These are phyloP conservation scores for Nannoperca australis DNA, from an alignment of 2,797 vertebrate species.

Conservation along the genomic window DNA sequence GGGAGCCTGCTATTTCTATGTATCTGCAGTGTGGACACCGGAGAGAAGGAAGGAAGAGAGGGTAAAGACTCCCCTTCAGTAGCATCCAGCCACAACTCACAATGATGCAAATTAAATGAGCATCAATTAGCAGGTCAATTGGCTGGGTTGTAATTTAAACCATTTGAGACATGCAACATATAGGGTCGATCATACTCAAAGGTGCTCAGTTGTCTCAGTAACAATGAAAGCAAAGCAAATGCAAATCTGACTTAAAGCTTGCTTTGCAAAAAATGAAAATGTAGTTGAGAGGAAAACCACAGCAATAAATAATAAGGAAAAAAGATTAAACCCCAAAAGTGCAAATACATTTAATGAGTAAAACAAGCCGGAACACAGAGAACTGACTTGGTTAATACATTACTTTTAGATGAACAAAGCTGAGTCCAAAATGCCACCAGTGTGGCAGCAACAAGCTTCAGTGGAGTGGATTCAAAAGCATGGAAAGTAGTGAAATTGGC, in stretches of 20 bases:
- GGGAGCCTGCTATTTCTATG: constrained; percentile 26
- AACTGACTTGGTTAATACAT: background rate
- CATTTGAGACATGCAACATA: background rate
- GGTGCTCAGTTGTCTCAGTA: constrained; percentile 3
- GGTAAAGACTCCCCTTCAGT: constrained; percentile 15
- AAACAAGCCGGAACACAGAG: constrained; percentile 1
- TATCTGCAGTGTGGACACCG: constrained; percentile 20
- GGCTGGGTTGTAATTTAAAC: constrained; percentile 22
- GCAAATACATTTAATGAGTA: constrained; percentile 11
- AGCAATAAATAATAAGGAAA: constrained; percentile 5
- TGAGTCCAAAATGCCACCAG: constrained; percentile 9
- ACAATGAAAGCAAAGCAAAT: background rate
- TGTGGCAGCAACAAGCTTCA: constrained; percentile 18
- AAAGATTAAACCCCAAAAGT: constrained; percentile 13
- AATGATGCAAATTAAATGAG: constrained; percentile 44
- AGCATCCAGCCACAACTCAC: constrained; percentile 8
- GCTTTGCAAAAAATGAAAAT: constrained; percentile 10
- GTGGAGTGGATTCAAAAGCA: constrained; percentile 15
- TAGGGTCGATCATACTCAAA: background rate
- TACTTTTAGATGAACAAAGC: constrained; percentile 7
- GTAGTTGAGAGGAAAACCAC: background rate
- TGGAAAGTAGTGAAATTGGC: constrained; percentile 37
- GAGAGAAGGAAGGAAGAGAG: constrained; percentile 9
- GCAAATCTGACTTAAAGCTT: background rate
- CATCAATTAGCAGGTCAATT: constrained; percentile 37